These are phyloP conservation scores for Athalia cordata DNA, from an alignment of 2,888 invertebrate genomes.

Conservation along the genomic window DNA sequence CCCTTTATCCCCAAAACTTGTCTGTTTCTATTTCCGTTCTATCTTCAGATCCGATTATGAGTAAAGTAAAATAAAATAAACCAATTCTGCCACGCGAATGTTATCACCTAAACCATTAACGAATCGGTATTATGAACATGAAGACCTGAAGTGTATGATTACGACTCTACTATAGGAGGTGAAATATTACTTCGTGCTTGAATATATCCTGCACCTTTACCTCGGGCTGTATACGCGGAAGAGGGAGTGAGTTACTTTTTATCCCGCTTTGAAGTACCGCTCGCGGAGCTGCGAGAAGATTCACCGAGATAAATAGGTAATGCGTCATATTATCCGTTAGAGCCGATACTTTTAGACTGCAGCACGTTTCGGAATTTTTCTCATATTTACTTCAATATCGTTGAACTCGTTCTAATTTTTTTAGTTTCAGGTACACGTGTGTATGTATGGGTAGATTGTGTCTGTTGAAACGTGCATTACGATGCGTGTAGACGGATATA, in stretches of 20 bases:
- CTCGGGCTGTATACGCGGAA: too few relatives aligned
- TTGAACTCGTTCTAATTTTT: neutral
- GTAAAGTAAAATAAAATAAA: neutral
- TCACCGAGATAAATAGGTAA: constrained; percentile 29
- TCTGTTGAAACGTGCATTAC: constrained; percentile 14
- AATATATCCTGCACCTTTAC: too few relatives aligned
- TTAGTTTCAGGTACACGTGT: neutral
- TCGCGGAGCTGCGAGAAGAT: constrained; percentile 8
- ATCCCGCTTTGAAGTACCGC: constrained; percentile 27
- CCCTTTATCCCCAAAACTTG: neutral
- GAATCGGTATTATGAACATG: too few relatives aligned
- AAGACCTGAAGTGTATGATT: too few relatives aligned
- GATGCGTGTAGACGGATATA: neutral
- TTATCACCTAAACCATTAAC: too few relatives aligned
- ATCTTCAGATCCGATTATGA: too few relatives aligned
- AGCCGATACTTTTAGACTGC: neutral
- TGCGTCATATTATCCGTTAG: constrained; percentile 18
- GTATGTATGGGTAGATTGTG: neutral
- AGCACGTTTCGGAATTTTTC: too few relatives aligned
- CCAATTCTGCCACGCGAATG: too few relatives aligned
- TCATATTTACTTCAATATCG: neutral
- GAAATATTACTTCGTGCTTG: too few relatives aligned
- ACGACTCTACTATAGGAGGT: too few relatives aligned
- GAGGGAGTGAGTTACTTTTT: neutral
- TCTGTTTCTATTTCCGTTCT: too few relatives aligned